Conservation (phyloP, 2,113 vertebrate species). For the Caretta caretta region DNA sequence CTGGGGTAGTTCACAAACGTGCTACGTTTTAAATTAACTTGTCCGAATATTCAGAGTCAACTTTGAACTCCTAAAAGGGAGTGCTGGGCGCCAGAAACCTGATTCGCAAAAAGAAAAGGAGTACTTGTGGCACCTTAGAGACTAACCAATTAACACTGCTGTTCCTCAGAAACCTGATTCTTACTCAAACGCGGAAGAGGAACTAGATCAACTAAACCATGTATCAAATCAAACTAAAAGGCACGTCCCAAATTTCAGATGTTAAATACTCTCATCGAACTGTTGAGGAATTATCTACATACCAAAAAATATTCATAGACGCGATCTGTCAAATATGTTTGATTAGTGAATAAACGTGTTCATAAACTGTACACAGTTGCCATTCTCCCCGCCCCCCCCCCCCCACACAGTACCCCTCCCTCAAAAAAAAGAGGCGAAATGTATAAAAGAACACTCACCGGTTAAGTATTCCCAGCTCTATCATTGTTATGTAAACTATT, state of each 20-base stretch:
- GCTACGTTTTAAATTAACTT: not conserved
- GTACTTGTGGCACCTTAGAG: too few relatives aligned
- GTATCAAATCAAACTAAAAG: not conserved
- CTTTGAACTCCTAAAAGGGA: not conserved
- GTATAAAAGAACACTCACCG: not conserved
- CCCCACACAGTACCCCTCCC: too few relatives aligned
- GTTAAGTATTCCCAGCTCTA: not conserved
- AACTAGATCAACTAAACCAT: not conserved
- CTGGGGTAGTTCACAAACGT: not conserved
- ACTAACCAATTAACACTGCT: too few relatives aligned
- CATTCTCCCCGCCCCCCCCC: too few relatives aligned
- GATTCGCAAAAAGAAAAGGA: too few relatives aligned
- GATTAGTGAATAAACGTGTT: not conserved
- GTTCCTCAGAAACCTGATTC: too few relatives aligned
- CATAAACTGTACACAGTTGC: not conserved
- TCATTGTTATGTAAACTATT: not conserved
- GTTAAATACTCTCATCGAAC: not conserved
- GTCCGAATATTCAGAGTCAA: not conserved
- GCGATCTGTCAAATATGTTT: not conserved
- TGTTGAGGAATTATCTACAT: not conserved
- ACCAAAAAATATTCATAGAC: not conserved
- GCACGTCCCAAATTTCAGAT: not conserved
- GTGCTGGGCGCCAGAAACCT: not conserved
- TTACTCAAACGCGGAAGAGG: not conserved
- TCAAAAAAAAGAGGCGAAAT: not conserved